A percentile compares a stretch with the other conserved stretches of the same genome.
These are phyloP conservation scores for Alligator mississippiensis DNA, from an alignment of 2,113 vertebrate genomes.

Conservation along the genomic window DNA sequence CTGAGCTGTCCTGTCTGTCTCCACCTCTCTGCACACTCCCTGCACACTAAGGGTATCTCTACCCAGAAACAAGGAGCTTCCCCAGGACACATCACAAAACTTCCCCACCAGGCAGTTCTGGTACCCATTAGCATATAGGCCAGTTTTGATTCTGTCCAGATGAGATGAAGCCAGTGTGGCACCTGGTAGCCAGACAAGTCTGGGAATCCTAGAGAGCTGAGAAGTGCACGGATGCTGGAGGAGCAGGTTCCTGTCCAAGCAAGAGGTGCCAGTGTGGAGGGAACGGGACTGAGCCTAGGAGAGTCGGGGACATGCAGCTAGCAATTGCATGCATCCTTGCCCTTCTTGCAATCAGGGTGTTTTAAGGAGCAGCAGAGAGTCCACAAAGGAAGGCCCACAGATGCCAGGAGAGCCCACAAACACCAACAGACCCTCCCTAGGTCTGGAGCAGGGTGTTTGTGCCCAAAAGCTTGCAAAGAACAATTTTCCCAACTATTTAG, in stretches of 20 bases:
- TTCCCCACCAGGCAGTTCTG: neutral
- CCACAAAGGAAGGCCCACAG: neutral
- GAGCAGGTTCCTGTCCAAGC: neutral
- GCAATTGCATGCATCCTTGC: neutral
- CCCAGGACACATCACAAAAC: neutral
- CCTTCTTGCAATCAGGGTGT: neutral
- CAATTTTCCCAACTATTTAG: too few relatives aligned
- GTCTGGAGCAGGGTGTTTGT: too few relatives aligned
- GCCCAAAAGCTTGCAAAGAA: too few relatives aligned
- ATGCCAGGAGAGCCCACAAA: too few relatives aligned
- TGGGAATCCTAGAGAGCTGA: neutral
- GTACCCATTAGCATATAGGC: neutral
- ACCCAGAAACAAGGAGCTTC: neutral
- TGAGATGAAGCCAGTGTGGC: neutral
- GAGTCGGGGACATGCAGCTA: neutral
- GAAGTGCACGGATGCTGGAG: neutral
- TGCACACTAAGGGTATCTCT: neutral
- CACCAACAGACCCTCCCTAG: too few relatives aligned
- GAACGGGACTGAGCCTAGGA: neutral
- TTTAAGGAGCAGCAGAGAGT: neutral
- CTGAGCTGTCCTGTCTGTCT: too few relatives aligned
- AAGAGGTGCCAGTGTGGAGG: neutral
- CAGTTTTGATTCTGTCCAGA: neutral
- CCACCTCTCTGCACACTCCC: neutral
- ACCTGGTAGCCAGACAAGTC: neutral